Evolutionary conservation across 2,888 invertebrate species (phyloP).

Genomic region (Frankliniella intonsa): DNA sequence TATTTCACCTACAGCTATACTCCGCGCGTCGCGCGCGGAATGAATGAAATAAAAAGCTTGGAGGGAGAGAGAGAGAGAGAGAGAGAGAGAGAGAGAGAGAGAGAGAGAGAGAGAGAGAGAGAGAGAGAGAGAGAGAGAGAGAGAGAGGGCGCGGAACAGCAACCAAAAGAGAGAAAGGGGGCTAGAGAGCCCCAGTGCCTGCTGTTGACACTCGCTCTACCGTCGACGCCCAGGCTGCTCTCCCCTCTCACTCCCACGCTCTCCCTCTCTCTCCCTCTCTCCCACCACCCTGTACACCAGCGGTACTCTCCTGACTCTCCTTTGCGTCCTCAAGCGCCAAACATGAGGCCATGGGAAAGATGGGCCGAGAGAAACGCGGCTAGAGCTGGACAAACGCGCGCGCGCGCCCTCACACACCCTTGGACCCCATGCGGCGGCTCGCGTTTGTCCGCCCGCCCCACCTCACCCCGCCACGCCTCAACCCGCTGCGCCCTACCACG

Average conservation of each 20-base stretch:
- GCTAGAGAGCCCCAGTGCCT: background rate
- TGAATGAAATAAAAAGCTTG: conserved; percentile 15
- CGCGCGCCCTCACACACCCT: no score
- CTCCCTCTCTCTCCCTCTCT: background rate
- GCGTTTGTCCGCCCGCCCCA: background rate
- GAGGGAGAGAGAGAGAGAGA: background rate
- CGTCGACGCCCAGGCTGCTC: background rate
- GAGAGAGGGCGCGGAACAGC: background rate
- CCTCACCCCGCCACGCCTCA: background rate
- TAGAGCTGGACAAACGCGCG: no score
- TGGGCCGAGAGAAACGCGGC: no score
- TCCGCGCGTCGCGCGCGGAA: background rate
- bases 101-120: background rate
- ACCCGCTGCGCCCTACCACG: background rate
- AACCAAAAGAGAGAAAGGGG: background rate
- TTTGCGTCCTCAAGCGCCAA: no score
- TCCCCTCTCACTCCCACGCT: background rate
- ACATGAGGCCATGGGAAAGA: no score
- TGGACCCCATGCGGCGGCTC: no score
- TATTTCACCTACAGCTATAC: background rate
- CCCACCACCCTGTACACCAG: background rate
- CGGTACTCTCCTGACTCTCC: background rate
- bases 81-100: background rate
- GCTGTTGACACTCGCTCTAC: conserved; percentile 16
- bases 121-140: background rate